Evolutionary conservation across 64 coral and sea anemone genomes (phyloP).

Genomic region (Pachyseris speciosa): DNA sequence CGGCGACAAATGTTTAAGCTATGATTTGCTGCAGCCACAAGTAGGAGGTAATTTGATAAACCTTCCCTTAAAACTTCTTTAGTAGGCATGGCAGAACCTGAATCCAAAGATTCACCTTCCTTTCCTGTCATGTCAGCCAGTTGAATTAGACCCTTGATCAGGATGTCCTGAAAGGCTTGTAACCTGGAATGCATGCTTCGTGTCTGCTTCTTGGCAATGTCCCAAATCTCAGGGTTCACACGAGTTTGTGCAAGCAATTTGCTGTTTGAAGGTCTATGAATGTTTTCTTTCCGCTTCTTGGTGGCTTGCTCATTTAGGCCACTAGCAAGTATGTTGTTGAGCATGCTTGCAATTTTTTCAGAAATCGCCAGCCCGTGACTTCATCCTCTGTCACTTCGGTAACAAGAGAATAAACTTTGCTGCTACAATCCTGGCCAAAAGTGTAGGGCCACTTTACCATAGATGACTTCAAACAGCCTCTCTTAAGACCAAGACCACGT

Average conservation of each 20-base stretch:
- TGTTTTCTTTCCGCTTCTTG: constrained; percentile 4
- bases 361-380: neutral
- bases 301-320: neutral
- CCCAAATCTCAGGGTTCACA: constrained; percentile 5
- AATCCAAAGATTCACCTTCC: neutral
- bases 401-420: neutral
- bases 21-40: neutral
- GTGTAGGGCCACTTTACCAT: too few relatives aligned
- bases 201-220: neutral
- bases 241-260: neutral
- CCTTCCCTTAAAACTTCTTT: neutral
- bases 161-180: neutral
- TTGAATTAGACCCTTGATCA: neutral
- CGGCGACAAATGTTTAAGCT: constrained; percentile 17
- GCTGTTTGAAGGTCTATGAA: neutral
- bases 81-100: neutral
- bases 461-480: too few relatives aligned
- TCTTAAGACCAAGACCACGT: too few relatives aligned
- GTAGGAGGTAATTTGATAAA: neutral
- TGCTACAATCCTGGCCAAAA: neutral
- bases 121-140: neutral
- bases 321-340: constrained; percentile 1
- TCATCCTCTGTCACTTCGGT: neutral
- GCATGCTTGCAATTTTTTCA: neutral
- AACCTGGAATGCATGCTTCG: constrained; percentile 20